Percentiles rank a stretch among this genome's conserved stretches.
Evolutionary conservation across 2,888 invertebrate species (phyloP).

Genomic region (Spilarctia lutea): DNA sequence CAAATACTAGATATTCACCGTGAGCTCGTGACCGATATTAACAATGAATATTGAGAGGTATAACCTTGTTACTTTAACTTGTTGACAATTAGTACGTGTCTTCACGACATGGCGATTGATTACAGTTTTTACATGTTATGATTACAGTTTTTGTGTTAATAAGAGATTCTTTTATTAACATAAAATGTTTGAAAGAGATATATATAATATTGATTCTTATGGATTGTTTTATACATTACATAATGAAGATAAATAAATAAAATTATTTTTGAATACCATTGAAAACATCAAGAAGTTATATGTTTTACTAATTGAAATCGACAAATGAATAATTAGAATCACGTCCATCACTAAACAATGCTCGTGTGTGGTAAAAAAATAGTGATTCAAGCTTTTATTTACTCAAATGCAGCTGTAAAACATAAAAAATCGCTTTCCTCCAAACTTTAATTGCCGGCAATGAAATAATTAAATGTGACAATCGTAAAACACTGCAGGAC

Average conservation of each 20-base stretch:
- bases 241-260: too few species aligned
- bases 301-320: constrained; percentile 25
- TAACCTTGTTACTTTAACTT: background rate
- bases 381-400: constrained; percentile 80
- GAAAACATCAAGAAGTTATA: background rate
- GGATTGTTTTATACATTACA: too few species aligned
- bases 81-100: background rate
- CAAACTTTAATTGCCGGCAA: constrained; percentile 85
- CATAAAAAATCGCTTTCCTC: constrained; percentile 81
- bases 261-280: background rate
- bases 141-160: background rate
- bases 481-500: constrained; percentile 81
- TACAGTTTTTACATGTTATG: background rate
- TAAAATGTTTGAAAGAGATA: too few species aligned
- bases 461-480: constrained; percentile 86
- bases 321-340: constrained; percentile 30
- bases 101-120: too few species aligned
- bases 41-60: background rate
- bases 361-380: constrained; percentile 84
- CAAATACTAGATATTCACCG: background rate
- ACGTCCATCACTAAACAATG: constrained; percentile 68
- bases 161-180: background rate
- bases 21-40: background rate
- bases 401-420: constrained; percentile 83
- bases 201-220: too few species aligned